Evolutionary conservation across 2,888 invertebrate species (phyloP), one percentile per base, ranked within the genome.

Genomic region (Carpatolechia fugitivella): DNA sequence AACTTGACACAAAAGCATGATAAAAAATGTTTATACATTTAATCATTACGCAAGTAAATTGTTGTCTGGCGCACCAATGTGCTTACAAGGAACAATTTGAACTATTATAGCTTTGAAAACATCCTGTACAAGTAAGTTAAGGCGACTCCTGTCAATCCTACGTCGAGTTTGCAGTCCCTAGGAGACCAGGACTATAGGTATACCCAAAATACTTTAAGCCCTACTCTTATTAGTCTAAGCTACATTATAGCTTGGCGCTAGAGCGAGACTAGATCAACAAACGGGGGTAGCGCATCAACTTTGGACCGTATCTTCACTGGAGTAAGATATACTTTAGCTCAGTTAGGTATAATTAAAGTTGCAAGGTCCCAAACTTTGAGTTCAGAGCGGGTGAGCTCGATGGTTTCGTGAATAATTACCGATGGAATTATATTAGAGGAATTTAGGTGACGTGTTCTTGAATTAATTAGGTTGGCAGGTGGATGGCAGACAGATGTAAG

Each of bases 141-240:
- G 61, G 51, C 44, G 51, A 63, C 64, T 56, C 69, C 63, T 78
- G 82, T 83, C 83, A 76, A 72, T 83, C 74, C 59, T 24, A 68
- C 78, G 83, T 82, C 83, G 60, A 71, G 80, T 83, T 82, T 76
- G 69, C 71, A 50, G 33, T 24, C 41, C 36, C 38, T 57, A 51
- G 2, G 51, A 50, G 60, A 55, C 24, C 14, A 30, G 16, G 30
- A 16, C 31, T 6, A 11, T n/a, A n/a, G n/a, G n/a, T n/a, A n/a
- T n/a, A 33, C 11, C n/a, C 13, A 44, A 44, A 44, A 13, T n/a
- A 44, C 29, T 29, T 29, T 29, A 29, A 6, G 7, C 44, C 29
- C 29, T 44, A 29, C n/a, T 29, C 20, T 13, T 29, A 44, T 44
- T 1, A 13, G 1, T 4, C 29, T 44, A 44, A 29, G 44, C 29